Evolutionary conservation across 2,888 invertebrate genomes (phyloP), one percentile per base, ranked within the genome.

Genomic region (Brachypalpus laphriformis): DNA sequence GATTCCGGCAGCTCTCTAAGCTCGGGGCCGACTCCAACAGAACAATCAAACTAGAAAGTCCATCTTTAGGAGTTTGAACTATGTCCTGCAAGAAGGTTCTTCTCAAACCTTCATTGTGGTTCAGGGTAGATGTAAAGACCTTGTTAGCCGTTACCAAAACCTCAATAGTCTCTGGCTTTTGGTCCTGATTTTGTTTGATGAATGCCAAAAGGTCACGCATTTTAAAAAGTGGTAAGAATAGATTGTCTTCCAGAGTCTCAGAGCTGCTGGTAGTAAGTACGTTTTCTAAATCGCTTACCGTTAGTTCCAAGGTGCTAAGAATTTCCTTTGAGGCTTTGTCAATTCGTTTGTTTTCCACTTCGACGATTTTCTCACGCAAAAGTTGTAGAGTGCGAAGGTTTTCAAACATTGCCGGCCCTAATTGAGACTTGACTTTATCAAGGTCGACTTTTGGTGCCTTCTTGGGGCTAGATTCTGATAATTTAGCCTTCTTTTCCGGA

Each of bases 191-290:
- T 14, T 81, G 75, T 37, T 76, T 80, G 6, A 75, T 75, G 34
- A 88, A 82, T 1, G 87, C 86, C 40, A 89, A 25, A 0, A 89
- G 77, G 65, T 89, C 88, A n/a, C 88, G 88, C 56, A 88, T 83
- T 82, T 89, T 89, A 47, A 89, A 89, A 7, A 89, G 72, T 4
- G 89, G 87, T 22, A 89, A 34, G 42, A 88, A 88, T 5, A 88
- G 57, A 14, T 85, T 80, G 61, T 89, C 89, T 78, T 89, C 89
- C 4, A 88, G 22, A 31, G 49, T 56, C 4, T 82, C 18, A 51
- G 54, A 56, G 3, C 61, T 81, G 5, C 85, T 86, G 3, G 7
- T 72, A 6, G 82, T 49, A 2, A 89, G 54, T 8, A 86, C 83
- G 2, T 56, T 45, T 66, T 87, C 83, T 3, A 89, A 49, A 18